A percentile compares a stretch with the other conserved stretches of the same genome.
These are phyloP conservation scores for Prinia subflava DNA, from an alignment of 2,113 vertebrate genomes.

Conservation along the genomic window DNA sequence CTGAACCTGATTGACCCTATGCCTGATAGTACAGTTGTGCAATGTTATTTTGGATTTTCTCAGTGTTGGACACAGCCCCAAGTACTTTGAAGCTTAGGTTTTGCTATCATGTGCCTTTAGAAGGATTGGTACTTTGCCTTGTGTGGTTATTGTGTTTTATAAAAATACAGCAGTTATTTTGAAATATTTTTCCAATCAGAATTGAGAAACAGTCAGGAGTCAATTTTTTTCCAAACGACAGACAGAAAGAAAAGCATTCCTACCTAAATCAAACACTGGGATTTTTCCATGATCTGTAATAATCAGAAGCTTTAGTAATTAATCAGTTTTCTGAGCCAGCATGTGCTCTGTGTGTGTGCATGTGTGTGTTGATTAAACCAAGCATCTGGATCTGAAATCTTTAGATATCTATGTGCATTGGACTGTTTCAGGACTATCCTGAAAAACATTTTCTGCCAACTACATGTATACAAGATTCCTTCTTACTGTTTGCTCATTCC, in stretches of 20 bases:
- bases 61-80: background rate
- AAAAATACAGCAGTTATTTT: background rate
- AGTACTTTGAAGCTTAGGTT: background rate
- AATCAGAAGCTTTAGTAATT: background rate
- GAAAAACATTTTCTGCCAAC: background rate
- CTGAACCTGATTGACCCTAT: slow-evolving; percentile 52
- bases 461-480: background rate
- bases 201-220: background rate
- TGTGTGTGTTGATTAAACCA: background rate
- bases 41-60: slow-evolving; percentile 36
- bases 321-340: background rate
- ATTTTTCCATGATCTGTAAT: background rate
- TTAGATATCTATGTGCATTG: background rate
- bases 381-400: background rate
- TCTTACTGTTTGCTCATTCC: background rate
- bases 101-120: background rate
- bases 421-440: background rate
- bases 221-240: background rate
- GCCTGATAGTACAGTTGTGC: slow-evolving; percentile 11
- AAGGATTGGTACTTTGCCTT: background rate
- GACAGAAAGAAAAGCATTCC: background rate
- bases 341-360: background rate
- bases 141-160: background rate
- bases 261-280: background rate
- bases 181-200: background rate